Evolutionary conservation across 1,140 invertebrate species (phyloP), one percentile per base, ranked within the genome.

Genomic region (Trachymyrmex cornetzi): DNA sequence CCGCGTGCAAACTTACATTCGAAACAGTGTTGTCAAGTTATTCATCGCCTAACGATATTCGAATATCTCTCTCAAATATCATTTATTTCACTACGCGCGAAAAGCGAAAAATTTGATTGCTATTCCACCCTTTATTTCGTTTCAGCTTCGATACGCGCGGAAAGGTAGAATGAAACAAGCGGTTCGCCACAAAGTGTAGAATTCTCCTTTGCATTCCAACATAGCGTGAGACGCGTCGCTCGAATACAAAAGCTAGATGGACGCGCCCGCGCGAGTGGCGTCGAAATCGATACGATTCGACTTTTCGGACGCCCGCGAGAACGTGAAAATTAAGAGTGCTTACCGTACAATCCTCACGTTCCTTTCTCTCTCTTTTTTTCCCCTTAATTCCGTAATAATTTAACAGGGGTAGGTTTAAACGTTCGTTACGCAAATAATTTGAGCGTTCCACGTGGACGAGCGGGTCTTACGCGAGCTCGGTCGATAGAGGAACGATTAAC

Each of bases 401-500:
- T 30, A 59, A 61, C 16, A 61, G 67, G 27, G 16, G n/a, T n/a
- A n/a, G n/a, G n/a, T n/a, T 24, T 34, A 34, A 34, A 34, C 63
- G 48, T 74, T 84, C 48, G 24, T 74, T 74, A 61, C 38, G 55
- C 55, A 59, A 44, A 84, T 82, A 82, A 16, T 38, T 22, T 22
- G 19, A 44, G 22, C 38, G 44, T 81, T 59, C 53, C 48, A 30
- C 44, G 16, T 24, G 9, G 38, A 44, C 38, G 38, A 44, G 27
- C 19, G 77, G 2, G 22, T 53, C 14, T 38, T n/a, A 63, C 16
- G 22, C 34, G 79, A 50, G 82, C 48, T 55, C 75, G 91, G 64
- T 91, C 93, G 90, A 93, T 93, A 90, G 89, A 90, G 90, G 90
- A 90, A 80, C 91, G 91, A 93, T 93, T 93, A 93, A 93, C 93